Percentiles rank a stretch among this genome's conserved stretches.
phyloP scores from a whole-genome alignment of 2,113 vertebrate species.

The Dissostichus mawsoni region DNA sequence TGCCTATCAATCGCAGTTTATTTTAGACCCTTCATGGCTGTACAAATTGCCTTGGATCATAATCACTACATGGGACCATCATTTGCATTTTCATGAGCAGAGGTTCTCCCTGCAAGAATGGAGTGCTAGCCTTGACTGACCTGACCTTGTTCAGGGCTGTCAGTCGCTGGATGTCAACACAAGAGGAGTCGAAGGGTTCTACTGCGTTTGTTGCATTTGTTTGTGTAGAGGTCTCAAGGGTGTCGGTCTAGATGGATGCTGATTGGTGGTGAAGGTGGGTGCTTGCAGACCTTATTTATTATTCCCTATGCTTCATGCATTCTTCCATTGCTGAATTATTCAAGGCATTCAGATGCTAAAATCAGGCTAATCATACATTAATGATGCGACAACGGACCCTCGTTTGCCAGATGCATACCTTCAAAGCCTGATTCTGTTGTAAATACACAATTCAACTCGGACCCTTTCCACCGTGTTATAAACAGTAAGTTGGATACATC shows the following conservation, averaged over 20 bases:
- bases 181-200: slow-evolving; percentile 42
- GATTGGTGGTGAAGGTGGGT: slow-evolving; percentile 46
- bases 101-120: slow-evolving; percentile 27
- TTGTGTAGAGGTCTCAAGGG: slow-evolving; percentile 35
- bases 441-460: neutral
- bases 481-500: neutral
- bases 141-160: slow-evolving; percentile 60
- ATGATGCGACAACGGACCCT: slow-evolving; percentile 28
- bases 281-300: slow-evolving; percentile 59
- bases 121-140: slow-evolving; percentile 34
- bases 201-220: neutral
- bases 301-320: slow-evolving; percentile 48
- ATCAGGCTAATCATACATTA: slow-evolving; percentile 60
- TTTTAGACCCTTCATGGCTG: slow-evolving; percentile 9
- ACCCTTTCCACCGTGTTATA: neutral
- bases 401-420: slow-evolving; percentile 27
- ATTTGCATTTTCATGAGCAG: slow-evolving; percentile 65
- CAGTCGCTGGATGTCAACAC: slow-evolving; percentile 14
- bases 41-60: slow-evolving; percentile 49
- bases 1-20: slow-evolving; percentile 25
- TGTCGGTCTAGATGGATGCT: slow-evolving; percentile 26
- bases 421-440: neutral
- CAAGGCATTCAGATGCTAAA: slow-evolving; percentile 62
- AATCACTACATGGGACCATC: slow-evolving; percentile 35
- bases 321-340: slow-evolving; percentile 68